Conservation (phyloP, 1,140 invertebrate species). For the Panagrolaimus sp. region DNA sequence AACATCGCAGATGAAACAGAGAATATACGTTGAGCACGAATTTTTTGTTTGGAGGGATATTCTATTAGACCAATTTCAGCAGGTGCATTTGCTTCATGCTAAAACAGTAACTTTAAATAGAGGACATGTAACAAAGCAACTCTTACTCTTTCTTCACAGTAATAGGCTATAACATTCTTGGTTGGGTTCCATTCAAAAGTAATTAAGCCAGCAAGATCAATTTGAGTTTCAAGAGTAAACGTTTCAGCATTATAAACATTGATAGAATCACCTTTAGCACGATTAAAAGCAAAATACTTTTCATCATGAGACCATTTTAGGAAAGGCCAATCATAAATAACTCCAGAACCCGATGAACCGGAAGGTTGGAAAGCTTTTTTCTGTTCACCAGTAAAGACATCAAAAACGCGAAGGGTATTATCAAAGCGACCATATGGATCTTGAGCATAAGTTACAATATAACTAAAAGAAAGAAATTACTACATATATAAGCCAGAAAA, state of each 20-base stretch:
- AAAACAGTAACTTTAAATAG: conserved; percentile 45
- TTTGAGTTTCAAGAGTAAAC: conserved; percentile 37
- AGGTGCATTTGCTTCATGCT: conserved; percentile 39
- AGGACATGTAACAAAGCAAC: neutral
- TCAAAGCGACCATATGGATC: conserved; percentile 32
- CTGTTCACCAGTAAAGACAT: conserved; percentile 56
- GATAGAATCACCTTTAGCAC: conserved; percentile 65
- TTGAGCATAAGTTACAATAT: conserved; percentile 50
- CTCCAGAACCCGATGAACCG: conserved; percentile 22
- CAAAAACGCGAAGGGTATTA: conserved; percentile 52
- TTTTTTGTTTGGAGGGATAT: conserved; percentile 71
- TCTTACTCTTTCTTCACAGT: conserved; percentile 88
- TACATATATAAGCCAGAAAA: neutral
- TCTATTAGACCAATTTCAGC: conserved; percentile 55
- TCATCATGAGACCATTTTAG: conserved; percentile 86
- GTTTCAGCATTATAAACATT: conserved; percentile 75
- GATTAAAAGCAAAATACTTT: conserved; percentile 72
- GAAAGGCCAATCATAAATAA: conserved; percentile 41
- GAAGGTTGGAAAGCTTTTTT: conserved; percentile 50
- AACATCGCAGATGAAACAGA: conserved; percentile 96
- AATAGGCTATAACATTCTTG: conserved; percentile 90
- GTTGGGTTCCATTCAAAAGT: conserved; percentile 97
- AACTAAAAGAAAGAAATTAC: conserved; percentile 31
- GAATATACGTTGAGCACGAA: conserved; percentile 92
- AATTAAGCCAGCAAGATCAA: conserved; percentile 59